phyloP scores from a whole-genome alignment of 2,888 invertebrate genomes.

The Dicranocentrus wangi region DNA sequence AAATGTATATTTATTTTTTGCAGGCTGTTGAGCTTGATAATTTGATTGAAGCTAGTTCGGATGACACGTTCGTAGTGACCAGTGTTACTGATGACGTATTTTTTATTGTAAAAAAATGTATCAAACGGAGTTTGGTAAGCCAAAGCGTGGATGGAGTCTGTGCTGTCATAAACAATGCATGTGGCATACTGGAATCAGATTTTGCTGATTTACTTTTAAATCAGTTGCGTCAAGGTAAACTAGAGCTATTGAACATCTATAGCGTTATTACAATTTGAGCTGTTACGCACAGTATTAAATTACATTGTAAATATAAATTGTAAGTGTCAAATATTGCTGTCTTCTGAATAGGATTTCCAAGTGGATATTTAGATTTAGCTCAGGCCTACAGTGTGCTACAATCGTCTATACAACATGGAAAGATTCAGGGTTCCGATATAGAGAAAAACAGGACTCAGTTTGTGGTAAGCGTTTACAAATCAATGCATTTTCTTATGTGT shows the following conservation, averaged over 20 bases:
- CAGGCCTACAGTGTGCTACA: slow-evolving; percentile 90
- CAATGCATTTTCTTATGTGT: neutral
- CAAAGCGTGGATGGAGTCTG: slow-evolving; percentile 96
- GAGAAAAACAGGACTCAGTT: slow-evolving; percentile 86
- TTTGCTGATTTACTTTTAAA: slow-evolving; percentile 84
- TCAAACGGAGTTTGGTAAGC: slow-evolving; percentile 92
- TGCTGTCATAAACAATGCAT: slow-evolving; percentile 95
- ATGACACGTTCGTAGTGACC: slow-evolving; percentile 78
- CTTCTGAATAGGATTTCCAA: slow-evolving; percentile 71
- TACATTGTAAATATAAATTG: too few species aligned
- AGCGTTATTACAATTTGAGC: too few species aligned
- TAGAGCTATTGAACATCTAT: too few species aligned
- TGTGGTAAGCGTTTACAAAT: slow-evolving; percentile 80
- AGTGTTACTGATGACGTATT: slow-evolving; percentile 98
- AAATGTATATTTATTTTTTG: slow-evolving; percentile 22
- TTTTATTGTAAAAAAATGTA: slow-evolving; percentile 96
- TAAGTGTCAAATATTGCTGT: too few species aligned
- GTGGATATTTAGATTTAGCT: slow-evolving; percentile 83
- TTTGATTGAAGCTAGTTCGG: slow-evolving; percentile 81
- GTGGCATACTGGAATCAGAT: slow-evolving; percentile 88
- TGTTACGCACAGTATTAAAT: too few species aligned
- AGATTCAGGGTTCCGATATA: slow-evolving; percentile 84
- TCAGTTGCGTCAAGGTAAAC: slow-evolving; percentile 84
- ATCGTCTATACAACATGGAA: slow-evolving; percentile 85
- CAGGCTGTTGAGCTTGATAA: slow-evolving; percentile 87